Base-by-base conservation (phyloP, 2,888 invertebrate genomes). In the Fragum whitleyi region DNA sequence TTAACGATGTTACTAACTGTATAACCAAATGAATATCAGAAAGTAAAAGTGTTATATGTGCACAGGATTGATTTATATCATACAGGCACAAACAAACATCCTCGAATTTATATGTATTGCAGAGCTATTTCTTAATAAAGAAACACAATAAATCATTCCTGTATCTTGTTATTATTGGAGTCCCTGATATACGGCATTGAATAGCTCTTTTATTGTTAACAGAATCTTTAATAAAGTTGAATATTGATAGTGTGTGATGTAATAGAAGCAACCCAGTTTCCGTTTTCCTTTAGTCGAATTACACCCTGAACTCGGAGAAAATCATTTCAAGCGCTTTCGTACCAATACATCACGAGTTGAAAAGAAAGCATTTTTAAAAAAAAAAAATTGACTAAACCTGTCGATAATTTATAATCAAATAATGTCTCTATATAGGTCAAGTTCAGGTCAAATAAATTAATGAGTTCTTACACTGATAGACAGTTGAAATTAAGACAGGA, bases 71-170 rank as follows among this genome's bases (percentile, higher is more conserved):
- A 47, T 47, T 47, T 47, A 47, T 47, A n/a, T 47, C 7, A 14
- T 47, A 9, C 5, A 47, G 47, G 5, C 47, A 5, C 47, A 47
- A 47, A 47, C 47, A 47, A 47, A 47, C 47, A 14, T 47, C 14
- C 47, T 47, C 7, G 47, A 47, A 47, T 47, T 47, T 47, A 47
- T 47, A 47, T 47, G 47, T 47, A 47, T 47, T 47, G 47, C 47
- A 47, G 47, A 47, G 14, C 14, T 16, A 47, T 47, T 47, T n/a
- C 47, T 47, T 47, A 47, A 47, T 47, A 47, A 47, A 47, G 47
- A 47, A 47, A 14, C 19, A n/a, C 19, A 14, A 47, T 47, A 47
- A 47, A 47, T 47, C 47, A 47, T 47, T 47, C 47, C 47, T 36
- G 47, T 14, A 47, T 47, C 47, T 14, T 47, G 47, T 47, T 47